Base-by-base conservation (phyloP, 1,140 invertebrate genomes). In the Cydia strobilella region DNA sequence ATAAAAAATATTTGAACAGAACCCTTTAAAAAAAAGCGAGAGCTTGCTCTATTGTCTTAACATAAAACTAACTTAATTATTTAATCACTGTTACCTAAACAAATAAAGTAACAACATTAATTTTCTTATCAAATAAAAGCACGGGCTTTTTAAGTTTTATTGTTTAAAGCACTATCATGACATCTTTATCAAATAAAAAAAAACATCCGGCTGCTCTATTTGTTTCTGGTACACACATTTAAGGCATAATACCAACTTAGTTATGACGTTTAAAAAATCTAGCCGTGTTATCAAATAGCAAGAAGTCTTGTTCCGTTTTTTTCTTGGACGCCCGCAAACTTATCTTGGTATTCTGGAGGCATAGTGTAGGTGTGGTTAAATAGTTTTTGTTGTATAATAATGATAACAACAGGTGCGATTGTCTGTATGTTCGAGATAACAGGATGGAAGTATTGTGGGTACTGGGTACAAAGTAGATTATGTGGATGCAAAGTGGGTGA, bases 331-430 rank as follows among this genome's bases (percentile, higher is more conserved):
- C 35, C 27, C n/a, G 65, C 31, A 69, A 35, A 35, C 2, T 35
- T 69, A 42, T 35, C 35, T 69, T 69, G 27, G 65, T 42, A 18
- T 23, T 59, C 18, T 27, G 5, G 65, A 27, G 35, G 27, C 35
- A 69, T 35, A 42, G 27, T 39, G 31, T n/a, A 63, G 45, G 35
- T 27, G 6, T 73, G 54, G 18, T 35, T 42, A 73, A 51, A 73
- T 73, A 51, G 72, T 73, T 73, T 54, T 73, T 73, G 72, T 73
- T 59, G 4, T 72, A 15, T 45, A 6, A 23, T 73, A 54, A 54
- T 48, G 72, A 69, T 69, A 69, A 69, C 63, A 65, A 65, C 65
- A 69, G 65, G 65, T 69, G 65, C 13, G 65, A 69, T 69, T 69
- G 65, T 35, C 35, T 59, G 54, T 59, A n/a, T 59, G 20, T 59